Conservation (phyloP, 2,888 invertebrate genomes). For the Eutolmus rufibarbis region DNA sequence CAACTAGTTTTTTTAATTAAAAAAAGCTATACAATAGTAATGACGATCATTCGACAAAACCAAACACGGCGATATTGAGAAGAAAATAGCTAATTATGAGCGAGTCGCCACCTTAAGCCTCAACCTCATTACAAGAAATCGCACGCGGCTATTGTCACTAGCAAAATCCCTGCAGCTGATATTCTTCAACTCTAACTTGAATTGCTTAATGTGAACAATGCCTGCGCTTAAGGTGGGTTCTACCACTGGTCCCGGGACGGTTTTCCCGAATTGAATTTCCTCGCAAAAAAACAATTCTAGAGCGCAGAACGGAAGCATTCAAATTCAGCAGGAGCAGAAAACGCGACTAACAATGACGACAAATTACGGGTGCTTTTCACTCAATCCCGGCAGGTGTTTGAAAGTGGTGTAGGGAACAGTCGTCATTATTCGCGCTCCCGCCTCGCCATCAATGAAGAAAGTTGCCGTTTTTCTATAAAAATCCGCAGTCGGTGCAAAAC, state of each 20-base stretch:
- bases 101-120: not conserved
- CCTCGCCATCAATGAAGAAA: not conserved
- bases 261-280: not conserved
- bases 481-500: not conserved
- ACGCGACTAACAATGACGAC: not conserved
- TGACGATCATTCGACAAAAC: too few species aligned
- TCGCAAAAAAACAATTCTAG: not conserved
- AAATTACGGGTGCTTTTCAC: not conserved
- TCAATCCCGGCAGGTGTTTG: not conserved
- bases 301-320: not conserved
- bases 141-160: not conserved
- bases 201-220: not conserved
- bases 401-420: not conserved
- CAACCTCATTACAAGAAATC: not conserved
- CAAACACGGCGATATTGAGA: not conserved
- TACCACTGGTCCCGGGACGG: not conserved
- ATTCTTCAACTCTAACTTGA: not conserved
- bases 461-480: not conserved
- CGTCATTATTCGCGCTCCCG: not conserved
- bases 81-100: not conserved
- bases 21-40: too few species aligned
- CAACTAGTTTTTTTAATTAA: too few species aligned
- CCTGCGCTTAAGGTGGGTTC: not conserved
- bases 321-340: not conserved
- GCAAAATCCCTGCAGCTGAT: not conserved